Base-by-base conservation (phyloP, 2,797 vertebrate genomes). In the Zenarchopterus dispar region DNA sequence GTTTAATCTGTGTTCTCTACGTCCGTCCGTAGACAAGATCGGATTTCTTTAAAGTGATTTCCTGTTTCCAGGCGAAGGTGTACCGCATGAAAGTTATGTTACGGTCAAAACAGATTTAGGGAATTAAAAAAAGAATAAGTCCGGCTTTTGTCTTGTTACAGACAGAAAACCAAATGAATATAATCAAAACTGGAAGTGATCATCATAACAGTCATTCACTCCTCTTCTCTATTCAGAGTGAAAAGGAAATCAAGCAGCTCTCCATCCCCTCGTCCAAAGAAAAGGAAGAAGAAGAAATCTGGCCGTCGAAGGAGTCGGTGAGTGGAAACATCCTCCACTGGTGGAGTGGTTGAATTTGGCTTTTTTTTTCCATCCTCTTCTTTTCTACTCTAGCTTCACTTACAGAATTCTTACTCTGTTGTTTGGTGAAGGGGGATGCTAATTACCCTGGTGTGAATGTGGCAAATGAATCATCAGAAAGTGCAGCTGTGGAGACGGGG, bases 251-350 rank as follows among this genome's bases (percentile, higher is more conserved):
- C 95, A 0, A 98, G 96, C 92, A 98, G 96, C 88, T 98, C 97
- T 50, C 90, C 92, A 43, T 99, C 97, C 47, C 97, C 97, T 50
- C 95, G 94, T 1, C 96, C 96, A 58, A 99, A 97, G 91, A 99
- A 99, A 90, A 95, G 95, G 80, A 99, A 98, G 94, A 99, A 98
- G 90, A 99, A 99, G 93, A 99, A 97, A 94, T 96, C 96, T 0
- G 90, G 95, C 42, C 96, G 94, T 72, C 92, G 95, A 74, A 94
- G 95, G 83, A 98, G 93, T 84, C 95, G 97, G 97, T 99, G 88
- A 95, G 95, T 93, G 65, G 61, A 69, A 67, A 23, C 39, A 6
- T 45, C 59, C 47, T 66, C 46, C 11, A 6, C 57, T 69, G 56
- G 69, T 74, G 60, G 78, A 68, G 67, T 57, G 44, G 19, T 67